phyloP scores from a whole-genome alignment of 1,140 invertebrate genomes.

The Leptinotarsa texana region DNA sequence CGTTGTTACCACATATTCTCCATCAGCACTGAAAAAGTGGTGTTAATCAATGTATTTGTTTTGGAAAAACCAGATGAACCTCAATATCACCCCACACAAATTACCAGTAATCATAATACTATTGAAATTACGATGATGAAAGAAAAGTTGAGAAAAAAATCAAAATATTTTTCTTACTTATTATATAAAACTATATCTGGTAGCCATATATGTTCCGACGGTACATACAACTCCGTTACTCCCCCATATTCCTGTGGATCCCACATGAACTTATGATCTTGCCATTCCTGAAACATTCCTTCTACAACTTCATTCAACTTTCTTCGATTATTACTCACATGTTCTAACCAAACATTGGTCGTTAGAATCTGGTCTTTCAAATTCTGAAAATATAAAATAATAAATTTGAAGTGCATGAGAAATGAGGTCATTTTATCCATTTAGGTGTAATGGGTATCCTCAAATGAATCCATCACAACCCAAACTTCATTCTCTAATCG shows the following conservation, averaged over 20 bases:
- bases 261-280: slow-evolving; percentile 97
- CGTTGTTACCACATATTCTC: slow-evolving; percentile 96
- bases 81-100: no score
- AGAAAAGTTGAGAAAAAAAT: no score
- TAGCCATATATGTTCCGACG: slow-evolving; percentile 91
- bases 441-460: not conserved
- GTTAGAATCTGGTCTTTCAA: slow-evolving; percentile 95
- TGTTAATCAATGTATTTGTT: no score
- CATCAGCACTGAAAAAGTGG: slow-evolving; percentile 77
- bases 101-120: no score
- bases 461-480: not conserved
- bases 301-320: not conserved
- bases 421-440: not conserved
- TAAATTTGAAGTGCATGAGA: not conserved
- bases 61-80: no score
- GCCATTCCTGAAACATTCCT: slow-evolving; percentile 76
- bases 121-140: no score
- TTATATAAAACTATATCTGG: slow-evolving; percentile 98
- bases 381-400: slow-evolving; percentile 72
- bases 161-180: slow-evolving; percentile 67
- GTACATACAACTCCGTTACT: slow-evolving; percentile 88
- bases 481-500: no score
- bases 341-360: slow-evolving; percentile 94
- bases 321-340: slow-evolving; percentile 68
- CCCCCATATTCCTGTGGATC: slow-evolving; percentile 94